These are phyloP conservation scores for Fringilla coelebs DNA, from an alignment of 2,797 vertebrate genomes.

Conservation along the genomic window DNA sequence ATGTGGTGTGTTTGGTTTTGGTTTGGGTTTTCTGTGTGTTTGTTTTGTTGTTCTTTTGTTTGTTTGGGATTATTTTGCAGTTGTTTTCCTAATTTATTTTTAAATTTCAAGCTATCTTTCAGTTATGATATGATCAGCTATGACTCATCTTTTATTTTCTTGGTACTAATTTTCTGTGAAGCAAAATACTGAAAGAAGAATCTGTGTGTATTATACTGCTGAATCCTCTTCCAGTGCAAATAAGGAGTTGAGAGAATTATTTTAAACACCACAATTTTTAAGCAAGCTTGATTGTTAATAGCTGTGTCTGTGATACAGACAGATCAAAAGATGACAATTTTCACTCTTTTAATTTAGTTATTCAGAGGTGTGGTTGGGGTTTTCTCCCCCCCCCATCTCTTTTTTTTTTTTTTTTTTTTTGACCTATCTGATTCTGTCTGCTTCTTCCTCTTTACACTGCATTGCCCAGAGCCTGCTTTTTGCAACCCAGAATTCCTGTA, in stretches of 20 bases:
- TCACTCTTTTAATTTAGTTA: neutral
- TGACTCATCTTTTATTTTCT: neutral
- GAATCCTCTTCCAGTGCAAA: neutral
- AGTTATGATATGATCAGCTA: neutral
- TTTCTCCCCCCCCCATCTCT: accelerated
- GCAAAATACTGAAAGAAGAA: neutral
- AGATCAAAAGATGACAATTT: neutral
- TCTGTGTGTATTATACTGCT: neutral
- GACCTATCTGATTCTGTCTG: neutral
- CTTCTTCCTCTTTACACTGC: neutral
- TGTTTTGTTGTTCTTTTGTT: neutral
- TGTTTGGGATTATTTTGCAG: neutral
- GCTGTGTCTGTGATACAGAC: neutral
- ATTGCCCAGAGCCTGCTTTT: neutral
- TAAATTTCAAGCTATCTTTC: neutral
- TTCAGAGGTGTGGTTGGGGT: neutral
- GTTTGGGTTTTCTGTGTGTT: neutral
- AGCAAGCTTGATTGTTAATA: neutral
- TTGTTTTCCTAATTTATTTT: neutral
- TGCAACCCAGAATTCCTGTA: neutral
- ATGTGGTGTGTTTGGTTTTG: neutral
- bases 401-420: accelerated
- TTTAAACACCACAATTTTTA: neutral
- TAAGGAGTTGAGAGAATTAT: neutral
- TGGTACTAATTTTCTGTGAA: neutral